Evolutionary conservation across 2,797 vertebrate species (phyloP), one percentile per base, ranked within the genome.

Genomic region (Champsocephalus gunnari): DNA sequence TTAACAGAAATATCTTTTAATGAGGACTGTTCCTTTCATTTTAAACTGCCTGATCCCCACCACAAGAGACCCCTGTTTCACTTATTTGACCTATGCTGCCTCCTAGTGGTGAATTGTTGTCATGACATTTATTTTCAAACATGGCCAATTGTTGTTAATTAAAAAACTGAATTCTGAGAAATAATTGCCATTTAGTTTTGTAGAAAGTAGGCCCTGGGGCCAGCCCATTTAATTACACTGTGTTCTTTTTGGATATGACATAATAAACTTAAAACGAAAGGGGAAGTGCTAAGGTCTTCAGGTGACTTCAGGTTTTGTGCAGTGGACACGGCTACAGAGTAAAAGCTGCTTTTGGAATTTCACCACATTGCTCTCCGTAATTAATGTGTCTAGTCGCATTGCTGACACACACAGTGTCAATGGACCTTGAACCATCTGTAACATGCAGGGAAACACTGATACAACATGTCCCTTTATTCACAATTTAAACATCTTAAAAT

Each of bases 81-180:
- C 44, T 79, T 50, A 60, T 71, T 70, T 51, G 53, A 69, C 45
- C 69, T 91, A 86, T 94, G 88, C 87, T 92, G 51, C 90, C 21
- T 66, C 64, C 92, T 92, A 86, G 92, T 93, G 94, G 88, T 77
- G 6, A 21, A 1, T 13, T 53, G 1, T 4, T 73, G 61, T 21
- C 12, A 80, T 81, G 61, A 71, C 76, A 80, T 60, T 56, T 53
- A 2, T 28, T 28, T 28, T 28, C 28, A 16, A 16, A 28, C 1
- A 21, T 5, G 4, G 28, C 28, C 28, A 5, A 28, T 28, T 28
- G 4, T 28, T 1, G 17, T 10, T 3, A 12, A 17, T 9, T 54
- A 2, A 11, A 45, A 48, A 50, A 56, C 3, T 7, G 2, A 50
- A 43, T 1, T 10, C 14, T 38, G 34, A 41, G 0, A 21, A 28